Evolutionary conservation across 2,888 invertebrate genomes (phyloP).

Genomic region (Philereme vetulata): DNA sequence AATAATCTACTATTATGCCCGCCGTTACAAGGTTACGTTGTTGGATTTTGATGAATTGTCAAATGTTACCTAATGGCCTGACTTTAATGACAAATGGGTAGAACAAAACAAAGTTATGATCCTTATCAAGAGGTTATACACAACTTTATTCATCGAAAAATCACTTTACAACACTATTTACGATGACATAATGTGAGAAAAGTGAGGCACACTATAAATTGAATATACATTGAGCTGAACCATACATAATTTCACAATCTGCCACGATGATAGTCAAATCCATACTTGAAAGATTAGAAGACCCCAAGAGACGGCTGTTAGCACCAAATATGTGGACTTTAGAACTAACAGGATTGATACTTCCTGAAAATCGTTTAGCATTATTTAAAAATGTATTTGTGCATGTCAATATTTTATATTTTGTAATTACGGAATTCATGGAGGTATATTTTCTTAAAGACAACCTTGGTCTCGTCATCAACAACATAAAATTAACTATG

Average conservation of each 20-base stretch:
- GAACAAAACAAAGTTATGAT: too few relatives aligned
- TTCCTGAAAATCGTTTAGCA: slow-evolving; percentile 52
- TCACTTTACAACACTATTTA: too few relatives aligned
- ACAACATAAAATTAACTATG: slow-evolving; percentile 71
- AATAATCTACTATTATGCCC: too few relatives aligned
- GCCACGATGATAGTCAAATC: slow-evolving; percentile 24
- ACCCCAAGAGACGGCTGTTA: slow-evolving; percentile 56
- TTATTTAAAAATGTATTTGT: slow-evolving; percentile 51
- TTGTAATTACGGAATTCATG: slow-evolving; percentile 65
- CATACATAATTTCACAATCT: not conserved
- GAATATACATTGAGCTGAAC: too few relatives aligned
- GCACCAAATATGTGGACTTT: slow-evolving; percentile 70
- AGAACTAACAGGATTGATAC: slow-evolving; percentile 54
- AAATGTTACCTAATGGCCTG: too few relatives aligned
- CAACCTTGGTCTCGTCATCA: slow-evolving; percentile 62
- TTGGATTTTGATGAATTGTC: too few relatives aligned
- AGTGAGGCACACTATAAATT: too few relatives aligned
- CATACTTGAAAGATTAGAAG: slow-evolving; percentile 54
- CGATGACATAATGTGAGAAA: too few relatives aligned
- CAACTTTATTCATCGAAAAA: too few relatives aligned
- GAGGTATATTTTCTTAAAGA: slow-evolving; percentile 66
- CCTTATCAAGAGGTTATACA: too few relatives aligned
- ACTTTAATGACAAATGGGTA: too few relatives aligned
- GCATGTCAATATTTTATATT: slow-evolving; percentile 56
- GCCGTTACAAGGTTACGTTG: too few relatives aligned